Percentiles rank a stretch among this genome's conserved stretches.
Conservation (phyloP, 1,140 invertebrate genomes). For the Drosophila pectinifera region DNA sequence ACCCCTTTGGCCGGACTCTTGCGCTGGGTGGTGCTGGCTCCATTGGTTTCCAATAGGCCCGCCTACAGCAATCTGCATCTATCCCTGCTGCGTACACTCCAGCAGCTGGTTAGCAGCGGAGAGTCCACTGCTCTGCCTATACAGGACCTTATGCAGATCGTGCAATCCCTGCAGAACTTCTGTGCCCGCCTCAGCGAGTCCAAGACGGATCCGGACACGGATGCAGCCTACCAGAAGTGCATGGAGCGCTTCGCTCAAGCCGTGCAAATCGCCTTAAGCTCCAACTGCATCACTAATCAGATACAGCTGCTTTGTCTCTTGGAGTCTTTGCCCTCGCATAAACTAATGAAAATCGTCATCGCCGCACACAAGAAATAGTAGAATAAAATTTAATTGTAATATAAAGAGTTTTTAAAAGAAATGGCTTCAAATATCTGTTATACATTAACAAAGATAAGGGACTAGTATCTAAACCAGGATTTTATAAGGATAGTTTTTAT, state of each 20-base stretch:
- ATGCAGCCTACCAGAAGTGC: conserved; percentile 85
- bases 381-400: conserved; percentile 18
- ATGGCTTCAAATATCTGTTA: not conserved
- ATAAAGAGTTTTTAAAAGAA: conserved; percentile 2
- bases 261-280: conserved; percentile 89
- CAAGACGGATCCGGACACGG: conserved; percentile 53
- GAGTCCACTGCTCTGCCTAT: conserved; percentile 87
- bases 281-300: conserved; percentile 91
- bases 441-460: not conserved
- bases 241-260: conserved; percentile 92
- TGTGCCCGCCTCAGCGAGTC: conserved; percentile 79
- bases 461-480: not conserved
- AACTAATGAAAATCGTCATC: conserved; percentile 87
- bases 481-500: not conserved
- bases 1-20: conserved; percentile 92
- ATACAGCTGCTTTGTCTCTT: conserved; percentile 87
- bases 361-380: conserved; percentile 77
- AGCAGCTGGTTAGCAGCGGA: conserved; percentile 85
- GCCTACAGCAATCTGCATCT: conserved; percentile 88
- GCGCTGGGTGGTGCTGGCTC: conserved; percentile 89
- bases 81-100: conserved; percentile 87
- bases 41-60: conserved; percentile 85
- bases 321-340: conserved; percentile 87
- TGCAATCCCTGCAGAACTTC: conserved; percentile 85
- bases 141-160: conserved; percentile 86